Evolutionary conservation across 2,113 vertebrate genomes (phyloP).

Genomic region (Upupa epops): DNA sequence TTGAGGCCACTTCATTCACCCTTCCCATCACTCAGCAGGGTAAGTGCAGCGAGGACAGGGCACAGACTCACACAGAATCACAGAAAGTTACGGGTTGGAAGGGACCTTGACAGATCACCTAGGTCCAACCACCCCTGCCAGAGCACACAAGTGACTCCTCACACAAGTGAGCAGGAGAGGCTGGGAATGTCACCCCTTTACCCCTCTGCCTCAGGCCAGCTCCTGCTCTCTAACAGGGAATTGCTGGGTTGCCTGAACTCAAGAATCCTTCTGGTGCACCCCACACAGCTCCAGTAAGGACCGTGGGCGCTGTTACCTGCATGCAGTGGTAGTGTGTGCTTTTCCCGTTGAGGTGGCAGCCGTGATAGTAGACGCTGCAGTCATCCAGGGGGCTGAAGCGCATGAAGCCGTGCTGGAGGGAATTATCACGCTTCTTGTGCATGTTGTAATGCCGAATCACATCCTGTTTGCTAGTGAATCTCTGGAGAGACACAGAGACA

Average conservation of each 20-base stretch:
- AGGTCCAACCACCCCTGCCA: too few relatives aligned
- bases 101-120: too few relatives aligned
- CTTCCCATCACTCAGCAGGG: neutral
- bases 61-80: too few relatives aligned
- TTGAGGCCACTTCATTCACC: neutral
- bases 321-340: conserved; percentile 99
- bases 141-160: too few relatives aligned
- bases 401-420: conserved; percentile 99
- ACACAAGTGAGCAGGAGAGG: neutral
- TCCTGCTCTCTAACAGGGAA: neutral
- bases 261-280: neutral
- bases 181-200: fast-evolving
- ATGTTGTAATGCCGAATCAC: conserved; percentile 99
- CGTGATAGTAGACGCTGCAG: conserved; percentile 98
- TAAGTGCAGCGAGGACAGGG: neutral
- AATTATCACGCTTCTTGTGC: conserved; percentile 99
- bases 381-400: conserved; percentile 99
- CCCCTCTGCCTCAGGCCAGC: neutral
- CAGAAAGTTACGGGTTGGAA: too few relatives aligned
- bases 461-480: conserved; percentile 99
- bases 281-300: neutral
- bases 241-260: fast-evolving
- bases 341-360: conserved; percentile 98
- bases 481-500: conserved; percentile 78
- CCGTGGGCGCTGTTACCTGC: conserved; percentile 82